phyloP scores from a whole-genome alignment of 2,888 invertebrate genomes.

The Lochmaea capreae region DNA sequence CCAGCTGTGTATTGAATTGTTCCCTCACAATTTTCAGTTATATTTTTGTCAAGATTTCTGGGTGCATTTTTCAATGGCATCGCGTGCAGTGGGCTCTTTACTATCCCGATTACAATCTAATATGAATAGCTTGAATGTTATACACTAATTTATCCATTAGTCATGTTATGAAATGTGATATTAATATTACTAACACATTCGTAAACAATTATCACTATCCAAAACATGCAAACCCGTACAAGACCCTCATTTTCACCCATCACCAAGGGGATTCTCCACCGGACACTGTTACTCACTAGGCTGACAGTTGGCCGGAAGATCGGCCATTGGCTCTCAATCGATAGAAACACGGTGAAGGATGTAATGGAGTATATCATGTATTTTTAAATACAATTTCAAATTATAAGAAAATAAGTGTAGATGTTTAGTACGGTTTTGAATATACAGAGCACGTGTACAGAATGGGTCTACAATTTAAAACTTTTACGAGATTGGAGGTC shows the following conservation, averaged over 20 bases:
- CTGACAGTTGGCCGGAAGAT: slow-evolving; percentile 58
- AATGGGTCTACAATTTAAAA: too few species aligned
- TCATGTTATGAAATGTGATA: slow-evolving; percentile 47
- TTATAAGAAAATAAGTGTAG: too few species aligned
- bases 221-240: slow-evolving; percentile 31
- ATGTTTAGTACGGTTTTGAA: too few species aligned
- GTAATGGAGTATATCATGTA: not conserved
- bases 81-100: slow-evolving; percentile 42
- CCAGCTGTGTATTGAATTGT: too few species aligned
- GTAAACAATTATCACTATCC: slow-evolving; percentile 42
- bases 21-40: too few species aligned
- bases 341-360: slow-evolving; percentile 50
- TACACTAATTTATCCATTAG: slow-evolving; percentile 46
- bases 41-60: slow-evolving; percentile 9
- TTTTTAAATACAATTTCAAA: too few species aligned
- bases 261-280: slow-evolving; percentile 28
- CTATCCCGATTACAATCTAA: slow-evolving; percentile 38
- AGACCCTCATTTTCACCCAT: slow-evolving; percentile 6
- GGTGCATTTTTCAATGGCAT: slow-evolving; percentile 37
- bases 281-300: slow-evolving; percentile 52
- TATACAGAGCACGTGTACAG: too few species aligned
- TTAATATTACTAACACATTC: slow-evolving; percentile 48
- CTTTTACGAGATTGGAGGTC: too few species aligned
- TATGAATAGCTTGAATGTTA: slow-evolving; percentile 42
- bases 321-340: slow-evolving; percentile 57